phyloP scores from a whole-genome alignment of 2,113 vertebrate species.

The Thinocorus orbignyianus region DNA sequence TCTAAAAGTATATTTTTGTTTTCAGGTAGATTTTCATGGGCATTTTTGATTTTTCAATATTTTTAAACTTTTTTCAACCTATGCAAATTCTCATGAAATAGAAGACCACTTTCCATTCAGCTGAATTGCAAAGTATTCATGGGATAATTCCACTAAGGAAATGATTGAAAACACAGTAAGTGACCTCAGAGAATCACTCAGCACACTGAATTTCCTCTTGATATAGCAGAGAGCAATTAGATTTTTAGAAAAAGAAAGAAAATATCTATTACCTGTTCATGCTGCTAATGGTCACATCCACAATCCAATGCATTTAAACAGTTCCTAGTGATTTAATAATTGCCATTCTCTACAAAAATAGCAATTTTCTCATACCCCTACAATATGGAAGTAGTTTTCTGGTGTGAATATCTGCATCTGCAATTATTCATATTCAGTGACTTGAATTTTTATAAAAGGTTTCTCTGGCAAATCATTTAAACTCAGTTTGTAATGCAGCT shows the following conservation, averaged over 20 bases:
- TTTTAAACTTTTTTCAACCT: background rate
- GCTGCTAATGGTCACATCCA: slow-evolving; percentile 15
- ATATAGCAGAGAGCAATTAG: background rate
- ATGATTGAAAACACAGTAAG: background rate
- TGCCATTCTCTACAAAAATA: slow-evolving; percentile 38
- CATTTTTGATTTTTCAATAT: background rate
- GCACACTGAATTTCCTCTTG: slow-evolving; percentile 6
- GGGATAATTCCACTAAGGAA: background rate
- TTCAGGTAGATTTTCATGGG: background rate
- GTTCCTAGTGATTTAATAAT: slow-evolving; percentile 46
- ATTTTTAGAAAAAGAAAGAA: slow-evolving; percentile 39
- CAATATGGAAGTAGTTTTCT: background rate
- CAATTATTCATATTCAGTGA: slow-evolving; percentile 28
- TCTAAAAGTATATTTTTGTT: background rate
- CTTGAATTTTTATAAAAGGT: slow-evolving; percentile 30
- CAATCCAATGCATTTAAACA: slow-evolving; percentile 15
- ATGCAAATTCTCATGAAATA: background rate
- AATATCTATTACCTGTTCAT: slow-evolving; percentile 31
- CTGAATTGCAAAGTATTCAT: background rate
- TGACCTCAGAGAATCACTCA: background rate
- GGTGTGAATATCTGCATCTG: background rate
- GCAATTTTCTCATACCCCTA: background rate
- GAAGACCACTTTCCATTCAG: background rate
- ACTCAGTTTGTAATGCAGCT: slow-evolving; percentile 7
- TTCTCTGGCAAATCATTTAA: slow-evolving; percentile 8